Base-by-base conservation (phyloP, 2,888 invertebrate species). In the Temnothorax unifasciatus region DNA sequence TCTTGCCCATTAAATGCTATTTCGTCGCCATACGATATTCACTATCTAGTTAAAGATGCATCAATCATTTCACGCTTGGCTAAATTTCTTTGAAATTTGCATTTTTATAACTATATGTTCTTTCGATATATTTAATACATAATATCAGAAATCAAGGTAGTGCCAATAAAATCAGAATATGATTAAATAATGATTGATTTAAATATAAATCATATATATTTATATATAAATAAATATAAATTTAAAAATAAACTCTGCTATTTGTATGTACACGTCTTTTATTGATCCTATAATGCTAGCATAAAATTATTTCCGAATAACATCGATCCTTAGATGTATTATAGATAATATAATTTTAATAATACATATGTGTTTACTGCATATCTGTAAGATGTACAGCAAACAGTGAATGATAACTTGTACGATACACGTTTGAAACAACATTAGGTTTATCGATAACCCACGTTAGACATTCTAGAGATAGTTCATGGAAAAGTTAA, bases 401-500 rank as follows among this genome's bases (percentile, higher is more conserved):
- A 13, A 63, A 29, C 29, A 11, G 3, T n/a, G 44, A 68, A 44
- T 25, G 0, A 44, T 44, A 57, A 54, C 1, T 66, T 15, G 18
- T n/a, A 38, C 9, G 13, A 3, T 25, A 66, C 9, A n/a, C 54
- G n/a, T 44, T 54, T 38, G 6, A 63, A 63, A 63, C 15, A 2
- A 52, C 11, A 18, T 73, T 57, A 38, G 11, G 6, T 21, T 64
- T 38, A 76, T 41, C 52, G 64, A 52, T 64, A 64, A 64, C 4
- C 3, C 15, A 13, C n/a, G 5, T 54, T 66, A 44, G 9, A 44
- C 64, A 66, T 66, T 64, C n/a, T 44, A 41, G 41, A 66, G 25
- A 29, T 66, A 54, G 41, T 25, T 25, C 13, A 34, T n/a, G 68
- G 57, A 29, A 68, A 41, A 77, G 68, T 44, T 66, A 57, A 44